Evolutionary conservation across 2,797 vertebrate genomes (phyloP).

Genomic region (Pseudochirops cupreus): DNA sequence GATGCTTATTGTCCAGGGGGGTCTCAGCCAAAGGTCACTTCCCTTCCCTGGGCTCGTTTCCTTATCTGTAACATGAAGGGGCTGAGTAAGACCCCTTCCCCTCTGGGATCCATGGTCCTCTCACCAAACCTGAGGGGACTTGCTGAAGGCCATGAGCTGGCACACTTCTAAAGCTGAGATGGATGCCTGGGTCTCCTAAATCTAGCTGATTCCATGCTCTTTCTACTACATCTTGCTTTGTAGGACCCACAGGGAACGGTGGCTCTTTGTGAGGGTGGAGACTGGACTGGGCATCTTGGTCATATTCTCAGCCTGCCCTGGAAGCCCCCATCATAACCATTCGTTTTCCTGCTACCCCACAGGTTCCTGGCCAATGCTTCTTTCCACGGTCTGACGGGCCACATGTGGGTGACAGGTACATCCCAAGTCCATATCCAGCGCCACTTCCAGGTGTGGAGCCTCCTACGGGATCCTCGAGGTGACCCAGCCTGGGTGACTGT

Average conservation of each 20-base stretch:
- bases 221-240: neutral
- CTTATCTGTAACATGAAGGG: neutral
- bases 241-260: neutral
- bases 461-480: constrained; percentile 87
- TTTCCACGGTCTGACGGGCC: constrained; percentile 90
- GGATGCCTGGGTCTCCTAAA: neutral
- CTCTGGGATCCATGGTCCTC: neutral
- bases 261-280: neutral
- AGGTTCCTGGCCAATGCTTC: constrained; percentile 93
- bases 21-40: neutral
- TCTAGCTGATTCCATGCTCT: neutral
- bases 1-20: fast-evolving
- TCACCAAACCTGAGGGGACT: neutral
- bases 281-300: neutral
- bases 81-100: neutral
- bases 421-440: constrained; percentile 86
- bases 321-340: neutral
- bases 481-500: constrained; percentile 93
- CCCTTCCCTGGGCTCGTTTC: neutral
- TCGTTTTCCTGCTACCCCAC: neutral
- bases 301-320: neutral
- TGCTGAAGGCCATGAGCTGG: neutral
- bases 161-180: neutral
- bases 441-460: constrained; percentile 91
- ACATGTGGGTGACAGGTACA: constrained; percentile 82